Base-by-base conservation (phyloP, 2,888 invertebrate species). In the Chalcosyrphus nemorum region DNA sequence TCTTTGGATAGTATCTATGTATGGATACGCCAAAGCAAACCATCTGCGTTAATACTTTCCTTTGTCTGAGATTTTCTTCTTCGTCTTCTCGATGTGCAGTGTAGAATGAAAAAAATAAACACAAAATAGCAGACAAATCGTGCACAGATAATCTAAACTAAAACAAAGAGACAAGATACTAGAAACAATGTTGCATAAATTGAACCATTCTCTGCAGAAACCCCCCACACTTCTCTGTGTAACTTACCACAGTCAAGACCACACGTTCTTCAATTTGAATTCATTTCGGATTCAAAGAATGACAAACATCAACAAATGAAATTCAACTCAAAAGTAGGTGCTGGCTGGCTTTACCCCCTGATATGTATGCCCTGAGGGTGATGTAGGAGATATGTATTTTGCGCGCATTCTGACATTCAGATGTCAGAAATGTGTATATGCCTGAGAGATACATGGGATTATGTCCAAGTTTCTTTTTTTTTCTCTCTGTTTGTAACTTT, bases 261-360 rank as follows among this genome's bases (percentile, higher is more conserved):
- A 75, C 75, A 56, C 50, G 66, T 54, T 75, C 54, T 57, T 70
- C 56, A 70, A 63, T 75, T 70, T 24, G 47, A 56, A 70, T 81
- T 81, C 56, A 70, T 70, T 75, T 70, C 32, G 47, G 50, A 70
- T 81, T 81, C 75, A 81, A 68, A 57, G 75, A 68, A 81, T 75
- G 81, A 81, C 81, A 81, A 81, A 75, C 81, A 81, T 75, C 74
- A 75, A 57, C 68, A 61, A 68, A 77, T 45, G 61, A 77, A 80
- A 80, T 66, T 80, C 59, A 74, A 45, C 32, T 29, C 45, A 68
- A 61, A 74, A 74, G 54, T 38, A 56, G 68, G 47, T 70, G 68
- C 54, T 66, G 56, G 66, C 38, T 41, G 17, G 66, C 43, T 41
- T 6, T 4, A 13, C 19, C 56, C 70, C 70, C 32, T 24, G 54